phyloP scores from a whole-genome alignment of 1,140 invertebrate genomes.

The Pseudomyrmex flavicornis region DNA sequence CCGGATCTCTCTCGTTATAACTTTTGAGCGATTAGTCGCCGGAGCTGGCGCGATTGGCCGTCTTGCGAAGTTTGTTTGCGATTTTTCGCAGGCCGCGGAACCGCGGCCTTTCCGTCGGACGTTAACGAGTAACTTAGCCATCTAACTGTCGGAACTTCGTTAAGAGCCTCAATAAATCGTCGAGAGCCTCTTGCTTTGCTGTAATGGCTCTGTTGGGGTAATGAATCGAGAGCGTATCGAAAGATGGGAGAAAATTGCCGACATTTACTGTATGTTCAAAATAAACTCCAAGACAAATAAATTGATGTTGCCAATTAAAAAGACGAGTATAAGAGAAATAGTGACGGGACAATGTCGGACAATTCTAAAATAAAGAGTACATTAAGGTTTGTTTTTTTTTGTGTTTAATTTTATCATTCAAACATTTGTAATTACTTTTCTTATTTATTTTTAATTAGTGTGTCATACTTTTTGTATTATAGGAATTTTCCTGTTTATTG shows the following conservation, averaged over 20 bases:
- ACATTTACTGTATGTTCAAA: constrained; percentile 13
- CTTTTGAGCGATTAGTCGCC: constrained; percentile 61
- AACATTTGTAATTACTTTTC: background rate
- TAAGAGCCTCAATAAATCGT: constrained; percentile 60
- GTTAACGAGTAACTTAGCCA: constrained; percentile 61
- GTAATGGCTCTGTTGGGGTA: constrained; percentile 54
- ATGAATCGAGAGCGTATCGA: constrained; percentile 55
- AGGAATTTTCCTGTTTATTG: background rate
- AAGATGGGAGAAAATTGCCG: constrained; percentile 42
- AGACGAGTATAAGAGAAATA: background rate
- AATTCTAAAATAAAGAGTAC: too few relatives aligned
- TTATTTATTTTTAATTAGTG: too few relatives aligned
- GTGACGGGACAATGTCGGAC: too few relatives aligned
- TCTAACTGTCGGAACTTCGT: constrained; percentile 61
- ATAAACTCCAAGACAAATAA: background rate
- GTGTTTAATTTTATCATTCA: background rate
- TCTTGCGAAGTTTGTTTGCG: constrained; percentile 58
- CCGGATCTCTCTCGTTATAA: constrained; percentile 61
- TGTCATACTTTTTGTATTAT: too few relatives aligned
- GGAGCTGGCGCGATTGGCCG: constrained; percentile 42
- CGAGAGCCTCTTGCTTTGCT: constrained; percentile 52
- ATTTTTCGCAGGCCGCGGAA: constrained; percentile 59
- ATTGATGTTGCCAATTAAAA: constrained; percentile 17
- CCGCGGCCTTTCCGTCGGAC: constrained; percentile 47
- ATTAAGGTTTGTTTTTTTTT: too few relatives aligned